Conservation (phyloP, 2,888 invertebrate species). For the Sphecodes monilicornis region DNA sequence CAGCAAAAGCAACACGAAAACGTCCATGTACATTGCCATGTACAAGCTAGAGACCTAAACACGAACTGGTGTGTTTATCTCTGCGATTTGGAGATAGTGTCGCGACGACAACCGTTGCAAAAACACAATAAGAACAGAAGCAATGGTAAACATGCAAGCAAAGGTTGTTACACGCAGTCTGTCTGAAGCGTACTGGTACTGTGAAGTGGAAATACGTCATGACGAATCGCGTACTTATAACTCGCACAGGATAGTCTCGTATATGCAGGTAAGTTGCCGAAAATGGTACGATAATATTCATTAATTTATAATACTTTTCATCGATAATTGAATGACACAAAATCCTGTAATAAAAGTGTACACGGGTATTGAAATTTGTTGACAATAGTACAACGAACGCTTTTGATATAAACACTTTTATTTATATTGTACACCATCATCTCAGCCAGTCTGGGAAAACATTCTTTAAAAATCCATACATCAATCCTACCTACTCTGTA, state of each 20-base stretch:
- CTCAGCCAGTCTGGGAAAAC: neutral
- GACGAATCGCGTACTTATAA: neutral
- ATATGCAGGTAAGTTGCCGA: neutral
- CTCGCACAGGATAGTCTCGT: no score
- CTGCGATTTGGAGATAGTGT: neutral
- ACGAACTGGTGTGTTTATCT: neutral
- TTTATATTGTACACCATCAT: constrained; percentile 15
- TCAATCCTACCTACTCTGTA: neutral
- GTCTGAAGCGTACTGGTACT: neutral
- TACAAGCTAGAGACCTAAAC: neutral
- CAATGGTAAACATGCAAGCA: constrained; percentile 29
- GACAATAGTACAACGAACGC: neutral
- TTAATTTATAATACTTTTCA: neutral
- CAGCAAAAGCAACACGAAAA: constrained; percentile 15
- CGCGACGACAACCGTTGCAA: neutral
- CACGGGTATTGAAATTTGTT: neutral
- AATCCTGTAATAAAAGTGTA: neutral
- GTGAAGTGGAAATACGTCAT: neutral
- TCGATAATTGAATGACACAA: neutral
- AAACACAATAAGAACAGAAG: constrained; percentile 28
- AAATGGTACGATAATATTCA: neutral
- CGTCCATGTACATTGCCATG: neutral
- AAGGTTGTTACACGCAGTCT: neutral
- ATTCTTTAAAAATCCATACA: neutral
- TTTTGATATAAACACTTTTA: constrained; percentile 11